Conservation (phyloP, 2,888 invertebrate species). For the Syrista parreyssii region DNA sequence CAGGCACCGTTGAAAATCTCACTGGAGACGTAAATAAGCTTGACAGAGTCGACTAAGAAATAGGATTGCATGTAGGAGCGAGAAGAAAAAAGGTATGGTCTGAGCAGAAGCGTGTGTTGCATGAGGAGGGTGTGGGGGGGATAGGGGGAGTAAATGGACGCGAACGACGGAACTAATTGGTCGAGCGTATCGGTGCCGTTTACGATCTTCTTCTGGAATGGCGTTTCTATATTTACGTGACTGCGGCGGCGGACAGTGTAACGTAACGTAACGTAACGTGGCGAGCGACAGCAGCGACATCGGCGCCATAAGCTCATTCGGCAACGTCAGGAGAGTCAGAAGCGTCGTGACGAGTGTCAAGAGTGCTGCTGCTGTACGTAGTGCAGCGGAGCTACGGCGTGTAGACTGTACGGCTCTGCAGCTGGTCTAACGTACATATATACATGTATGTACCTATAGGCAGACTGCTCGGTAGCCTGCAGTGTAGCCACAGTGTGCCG, state of each 20-base stretch:
- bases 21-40: background rate
- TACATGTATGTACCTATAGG: no score
- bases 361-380: no score
- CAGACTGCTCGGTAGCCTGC: background rate
- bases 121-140: no score
- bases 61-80: background rate
- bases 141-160: conserved; percentile 4
- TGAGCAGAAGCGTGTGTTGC: background rate
- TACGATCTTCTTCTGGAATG: conserved; percentile 1
- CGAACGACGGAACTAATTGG: conserved; percentile 22
- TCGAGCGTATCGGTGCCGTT: conserved; percentile 2
- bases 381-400: background rate
- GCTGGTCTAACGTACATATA: background rate
- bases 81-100: background rate
- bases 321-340: background rate
- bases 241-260: background rate
- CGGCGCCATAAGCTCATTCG: background rate
- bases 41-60: background rate
- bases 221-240: background rate
- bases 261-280: background rate
- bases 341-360: no score
- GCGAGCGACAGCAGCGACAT: background rate
- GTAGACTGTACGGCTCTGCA: background rate
- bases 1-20: background rate
- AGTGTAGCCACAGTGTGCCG: background rate